These are phyloP conservation scores for Hippocampus guttulatus DNA, from an alignment of 2,113 vertebrate species.

Conservation along the genomic window DNA sequence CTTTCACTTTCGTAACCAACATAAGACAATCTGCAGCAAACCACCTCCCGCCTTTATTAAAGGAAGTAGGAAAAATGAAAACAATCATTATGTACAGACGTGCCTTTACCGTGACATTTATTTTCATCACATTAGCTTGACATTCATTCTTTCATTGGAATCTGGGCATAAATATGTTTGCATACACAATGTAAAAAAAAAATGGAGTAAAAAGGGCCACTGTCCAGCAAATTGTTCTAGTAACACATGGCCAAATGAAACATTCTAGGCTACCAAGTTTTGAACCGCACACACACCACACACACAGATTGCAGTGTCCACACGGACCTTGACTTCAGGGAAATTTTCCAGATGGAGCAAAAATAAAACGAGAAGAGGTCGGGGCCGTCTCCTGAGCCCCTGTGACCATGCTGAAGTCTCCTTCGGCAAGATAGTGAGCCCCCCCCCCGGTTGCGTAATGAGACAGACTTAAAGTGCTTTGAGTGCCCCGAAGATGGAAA, in stretches of 20 bases:
- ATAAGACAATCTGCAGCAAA: too few species aligned
- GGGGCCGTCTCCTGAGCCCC: neutral
- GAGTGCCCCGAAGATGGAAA: neutral
- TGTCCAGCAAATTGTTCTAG: too few species aligned
- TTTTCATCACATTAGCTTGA: too few species aligned
- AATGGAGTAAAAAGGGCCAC: too few species aligned
- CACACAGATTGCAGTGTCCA: too few species aligned
- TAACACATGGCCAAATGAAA: neutral
- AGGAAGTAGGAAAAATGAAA: neutral
- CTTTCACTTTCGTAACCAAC: too few species aligned
- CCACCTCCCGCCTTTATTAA: neutral
- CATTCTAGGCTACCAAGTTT: neutral
- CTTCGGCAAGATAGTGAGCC: neutral
- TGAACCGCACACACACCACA: too few species aligned
- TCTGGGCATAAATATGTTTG: too few species aligned
- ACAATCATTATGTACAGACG: neutral
- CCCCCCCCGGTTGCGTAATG: neutral
- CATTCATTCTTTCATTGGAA: too few species aligned
- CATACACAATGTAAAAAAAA: too few species aligned
- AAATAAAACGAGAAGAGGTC: neutral
- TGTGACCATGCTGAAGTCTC: neutral
- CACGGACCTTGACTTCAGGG: neutral
- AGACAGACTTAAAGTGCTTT: neutral
- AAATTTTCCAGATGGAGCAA: neutral
- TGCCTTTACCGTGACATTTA: neutral